Conservation (phyloP, 2,113 vertebrate genomes). For the Condylura cristata region DNA sequence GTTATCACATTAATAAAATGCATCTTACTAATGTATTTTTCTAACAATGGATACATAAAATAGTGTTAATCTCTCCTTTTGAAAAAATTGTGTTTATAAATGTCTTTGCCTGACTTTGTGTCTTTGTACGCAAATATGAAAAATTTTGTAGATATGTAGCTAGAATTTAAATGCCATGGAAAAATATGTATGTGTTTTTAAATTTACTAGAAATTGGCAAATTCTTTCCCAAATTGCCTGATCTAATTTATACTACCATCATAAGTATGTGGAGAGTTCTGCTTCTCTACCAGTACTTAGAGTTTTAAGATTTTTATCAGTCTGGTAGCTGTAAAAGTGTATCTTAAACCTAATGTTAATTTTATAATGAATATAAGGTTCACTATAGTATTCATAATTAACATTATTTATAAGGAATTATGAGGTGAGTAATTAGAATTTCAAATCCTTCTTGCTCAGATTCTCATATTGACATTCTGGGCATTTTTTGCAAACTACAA, state of each 20-base stretch:
- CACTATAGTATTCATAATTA: background rate
- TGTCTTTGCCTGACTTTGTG: background rate
- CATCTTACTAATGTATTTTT: background rate
- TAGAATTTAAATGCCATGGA: background rate
- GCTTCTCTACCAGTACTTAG: background rate
- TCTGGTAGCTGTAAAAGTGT: background rate
- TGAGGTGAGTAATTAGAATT: background rate
- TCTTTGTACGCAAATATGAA: background rate
- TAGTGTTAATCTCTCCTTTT: background rate
- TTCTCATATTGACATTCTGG: background rate
- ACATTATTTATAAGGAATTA: background rate
- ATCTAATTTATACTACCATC: background rate
- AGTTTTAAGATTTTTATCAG: constrained; percentile 33
- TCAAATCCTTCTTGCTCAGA: background rate
- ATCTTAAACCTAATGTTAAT: constrained; percentile 19
- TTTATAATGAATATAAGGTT: background rate
- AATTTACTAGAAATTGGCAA: background rate
- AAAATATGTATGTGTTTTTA: background rate
- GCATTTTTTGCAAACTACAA: background rate
- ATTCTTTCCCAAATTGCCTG: background rate
- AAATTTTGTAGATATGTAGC: background rate
- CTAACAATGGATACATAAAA: background rate
- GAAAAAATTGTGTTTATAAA: background rate
- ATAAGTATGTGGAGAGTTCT: background rate
- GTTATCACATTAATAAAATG: background rate